Base-by-base conservation (phyloP, 2,888 invertebrate species). In the Troides aeacus region DNA sequence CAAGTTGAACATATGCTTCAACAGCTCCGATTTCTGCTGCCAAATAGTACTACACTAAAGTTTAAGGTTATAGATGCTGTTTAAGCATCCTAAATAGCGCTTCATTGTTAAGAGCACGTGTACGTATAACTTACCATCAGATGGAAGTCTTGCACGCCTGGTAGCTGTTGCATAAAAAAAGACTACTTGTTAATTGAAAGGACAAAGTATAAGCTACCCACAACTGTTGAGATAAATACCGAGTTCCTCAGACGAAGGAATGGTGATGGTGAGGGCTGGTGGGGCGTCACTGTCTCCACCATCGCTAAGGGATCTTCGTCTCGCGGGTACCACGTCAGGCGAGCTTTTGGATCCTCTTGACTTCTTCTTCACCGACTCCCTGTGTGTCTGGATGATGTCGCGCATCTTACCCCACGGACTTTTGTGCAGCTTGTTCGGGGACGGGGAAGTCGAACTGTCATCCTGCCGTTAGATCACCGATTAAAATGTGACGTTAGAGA, bases 371-470 rank as follows among this genome's bases (percentile, higher is more conserved):
- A 95, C 93, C 23, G 95, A 95, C 74, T 95, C 95, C 72, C 94
- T 93, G 66, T 95, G 93, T 0, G 95, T 95, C 80, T 96, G 95
- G 72, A 96, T 95, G 70, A 96, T 96, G 78, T 95, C 95, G 73
- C 96, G 95, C 91, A 96, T 95, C 85, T 96, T 95, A 0, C 95
- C 95, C 96, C 96, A 96, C 0, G 96, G 95, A n/a, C 95, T 95
- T 81, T 94, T 95, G 83, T 93, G 93, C 18, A 91, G 85, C 73
- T 94, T 94, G 76, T 93, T 93, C 2, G 92, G 90, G 1, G 93
- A 93, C 0, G 92, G 91, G 0, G 90, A 92, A 0, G 93, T 91
- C 39, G 90, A 90, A 69, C 92, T 93, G 75, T 93, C 93, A 36
- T 93, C 92, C 93, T 93, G 76, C n/a, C 69, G 61, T 30, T 10